Percentiles rank a stretch among this genome's conserved stretches.
Conservation (phyloP, 2,888 invertebrate genomes). For the Dermolepida albohirtum region DNA sequence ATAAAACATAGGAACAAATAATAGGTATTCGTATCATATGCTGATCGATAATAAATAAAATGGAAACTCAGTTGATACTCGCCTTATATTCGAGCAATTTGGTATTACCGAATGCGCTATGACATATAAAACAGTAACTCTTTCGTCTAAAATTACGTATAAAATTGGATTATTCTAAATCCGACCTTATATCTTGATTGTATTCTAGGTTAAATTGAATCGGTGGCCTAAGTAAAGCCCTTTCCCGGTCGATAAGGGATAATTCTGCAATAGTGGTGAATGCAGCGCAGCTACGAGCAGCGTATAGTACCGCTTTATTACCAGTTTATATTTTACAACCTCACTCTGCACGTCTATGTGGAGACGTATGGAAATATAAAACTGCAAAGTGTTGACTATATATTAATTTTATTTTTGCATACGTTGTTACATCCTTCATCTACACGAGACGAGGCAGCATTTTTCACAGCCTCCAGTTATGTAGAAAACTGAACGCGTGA, state of each 20-base stretch:
- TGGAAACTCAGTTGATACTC: slow-evolving; percentile 7
- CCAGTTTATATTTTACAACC: slow-evolving; percentile 62
- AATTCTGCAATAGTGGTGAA: slow-evolving; percentile 52
- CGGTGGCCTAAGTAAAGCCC: slow-evolving; percentile 48
- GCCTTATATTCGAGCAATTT: slow-evolving; percentile 28
- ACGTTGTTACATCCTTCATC: slow-evolving; percentile 51
- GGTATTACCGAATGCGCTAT: slow-evolving; percentile 32
- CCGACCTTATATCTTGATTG: slow-evolving; percentile 38
- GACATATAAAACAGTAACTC: slow-evolving; percentile 38
- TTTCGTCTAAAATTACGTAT: slow-evolving; percentile 37
- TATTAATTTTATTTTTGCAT: slow-evolving; percentile 61
- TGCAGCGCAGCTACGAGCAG: slow-evolving; percentile 46
- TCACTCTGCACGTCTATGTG: slow-evolving; percentile 54
- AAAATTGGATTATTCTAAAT: slow-evolving; percentile 37
- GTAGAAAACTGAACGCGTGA: slow-evolving; percentile 6
- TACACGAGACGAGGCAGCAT: slow-evolving; percentile 37
- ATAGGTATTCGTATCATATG: slow-evolving; percentile 7
- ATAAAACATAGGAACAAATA: too few relatives aligned
- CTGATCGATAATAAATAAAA: slow-evolving; percentile 29
- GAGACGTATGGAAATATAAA: slow-evolving; percentile 60
- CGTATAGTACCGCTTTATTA: slow-evolving; percentile 55
- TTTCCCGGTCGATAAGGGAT: slow-evolving; percentile 52
- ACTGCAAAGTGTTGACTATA: slow-evolving; percentile 59
- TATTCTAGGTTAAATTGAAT: slow-evolving; percentile 49
- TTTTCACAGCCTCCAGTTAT: slow-evolving; percentile 31